Evolutionary conservation across 1,140 invertebrate species (phyloP).

Genomic region (Drosophila paulistorum): DNA sequence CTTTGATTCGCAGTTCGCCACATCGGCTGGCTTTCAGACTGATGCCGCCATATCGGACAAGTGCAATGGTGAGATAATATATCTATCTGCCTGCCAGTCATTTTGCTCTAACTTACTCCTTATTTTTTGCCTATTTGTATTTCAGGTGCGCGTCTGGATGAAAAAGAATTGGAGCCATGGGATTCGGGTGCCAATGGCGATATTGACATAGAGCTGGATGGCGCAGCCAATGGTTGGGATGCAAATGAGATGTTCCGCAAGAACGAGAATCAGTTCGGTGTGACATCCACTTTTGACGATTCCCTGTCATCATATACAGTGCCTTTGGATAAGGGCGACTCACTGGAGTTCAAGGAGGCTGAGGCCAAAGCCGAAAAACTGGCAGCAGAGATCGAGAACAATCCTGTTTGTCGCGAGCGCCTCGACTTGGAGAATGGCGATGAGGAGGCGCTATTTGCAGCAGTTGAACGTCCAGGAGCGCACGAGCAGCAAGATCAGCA

Average conservation of each 20-base stretch:
- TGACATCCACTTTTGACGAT: slow-evolving; percentile 94
- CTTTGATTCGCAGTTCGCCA: slow-evolving; percentile 94
- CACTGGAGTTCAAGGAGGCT: slow-evolving; percentile 92
- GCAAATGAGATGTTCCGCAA: slow-evolving; percentile 96
- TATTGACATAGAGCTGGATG: slow-evolving; percentile 87
- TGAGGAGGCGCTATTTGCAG: slow-evolving; percentile 91
- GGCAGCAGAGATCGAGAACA: slow-evolving; percentile 94
- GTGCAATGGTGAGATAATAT: slow-evolving; percentile 84
- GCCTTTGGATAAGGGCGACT: slow-evolving; percentile 91
- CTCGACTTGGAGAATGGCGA: slow-evolving; percentile 95
- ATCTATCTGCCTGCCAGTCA: too few relatives aligned
- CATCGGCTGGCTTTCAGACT: slow-evolving; percentile 92
- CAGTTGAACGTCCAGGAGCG: slow-evolving; percentile 85
- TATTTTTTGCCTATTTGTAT: not conserved
- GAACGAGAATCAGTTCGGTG: slow-evolving; percentile 95
- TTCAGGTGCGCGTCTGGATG: slow-evolving; percentile 84
- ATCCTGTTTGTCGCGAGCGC: slow-evolving; percentile 90
- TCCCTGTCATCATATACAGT: slow-evolving; percentile 94
- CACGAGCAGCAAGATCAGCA: slow-evolving; percentile 17
- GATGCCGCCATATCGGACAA: slow-evolving; percentile 89
- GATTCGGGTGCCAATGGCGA: slow-evolving; percentile 88
- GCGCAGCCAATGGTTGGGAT: slow-evolving; percentile 95
- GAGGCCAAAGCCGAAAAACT: slow-evolving; percentile 94
- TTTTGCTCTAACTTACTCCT: not conserved
- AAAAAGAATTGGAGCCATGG: slow-evolving; percentile 95